Evolutionary conservation across 2,888 invertebrate genomes (phyloP).

Genomic region (Notodonta ziczac): DNA sequence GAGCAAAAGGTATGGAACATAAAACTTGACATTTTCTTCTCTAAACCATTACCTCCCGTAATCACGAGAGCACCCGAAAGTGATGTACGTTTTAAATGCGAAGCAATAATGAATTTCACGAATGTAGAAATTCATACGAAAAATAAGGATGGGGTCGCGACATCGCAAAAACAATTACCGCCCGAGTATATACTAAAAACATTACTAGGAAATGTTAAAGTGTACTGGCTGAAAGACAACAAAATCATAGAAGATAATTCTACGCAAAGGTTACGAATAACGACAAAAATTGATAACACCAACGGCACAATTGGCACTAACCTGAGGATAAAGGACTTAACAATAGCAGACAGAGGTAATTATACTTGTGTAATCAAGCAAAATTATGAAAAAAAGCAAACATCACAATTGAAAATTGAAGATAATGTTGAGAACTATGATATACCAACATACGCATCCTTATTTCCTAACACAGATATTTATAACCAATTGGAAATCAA

Average conservation of each 20-base stretch:
- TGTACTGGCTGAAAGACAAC: constrained; percentile 74
- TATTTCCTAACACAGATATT: constrained; percentile 57
- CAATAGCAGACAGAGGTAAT: constrained; percentile 63
- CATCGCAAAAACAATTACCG: constrained; percentile 65
- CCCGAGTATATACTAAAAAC: constrained; percentile 72
- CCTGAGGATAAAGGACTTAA: constrained; percentile 64
- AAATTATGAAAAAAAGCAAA: constrained; percentile 72
- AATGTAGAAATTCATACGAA: constrained; percentile 72
- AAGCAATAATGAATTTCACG: constrained; percentile 75
- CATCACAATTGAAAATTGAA: constrained; percentile 68
- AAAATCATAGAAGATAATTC: constrained; percentile 51
- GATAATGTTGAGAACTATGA: constrained; percentile 78
- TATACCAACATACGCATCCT: constrained; percentile 62
- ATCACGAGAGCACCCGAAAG: constrained; percentile 56
- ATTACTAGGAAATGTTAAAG: constrained; percentile 72
- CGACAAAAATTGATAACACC: constrained; percentile 68
- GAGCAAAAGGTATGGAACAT: constrained; percentile 77
- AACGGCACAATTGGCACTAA: constrained; percentile 72
- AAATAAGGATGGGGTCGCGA: constrained; percentile 69
- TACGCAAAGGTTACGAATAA: constrained; percentile 56
- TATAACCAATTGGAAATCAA: constrained; percentile 57
- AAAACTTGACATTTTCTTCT: constrained; percentile 75
- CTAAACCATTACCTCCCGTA: constrained; percentile 65
- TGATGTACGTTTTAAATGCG: constrained; percentile 73
- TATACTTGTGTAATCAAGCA: constrained; percentile 78